Percentiles rank a stretch among this genome's conserved stretches.
Conservation (phyloP, 2,797 vertebrate genomes). For the Sebastes cheni region DNA sequence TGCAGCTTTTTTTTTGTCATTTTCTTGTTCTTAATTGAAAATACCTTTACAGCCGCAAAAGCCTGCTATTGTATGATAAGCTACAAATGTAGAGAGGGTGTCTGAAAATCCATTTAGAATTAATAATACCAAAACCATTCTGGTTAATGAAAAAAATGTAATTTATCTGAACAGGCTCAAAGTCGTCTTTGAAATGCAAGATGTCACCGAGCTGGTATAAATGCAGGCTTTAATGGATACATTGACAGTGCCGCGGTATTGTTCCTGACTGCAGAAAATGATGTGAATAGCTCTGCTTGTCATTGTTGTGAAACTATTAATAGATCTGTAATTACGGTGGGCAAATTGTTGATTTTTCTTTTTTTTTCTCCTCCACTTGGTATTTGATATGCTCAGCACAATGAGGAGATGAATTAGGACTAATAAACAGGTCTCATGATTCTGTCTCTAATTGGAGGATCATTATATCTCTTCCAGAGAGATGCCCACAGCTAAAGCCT, state of each 20-base stretch:
- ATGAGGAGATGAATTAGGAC: slow-evolving; percentile 82
- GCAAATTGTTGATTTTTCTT: slow-evolving; percentile 74
- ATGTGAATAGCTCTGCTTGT: slow-evolving; percentile 78
- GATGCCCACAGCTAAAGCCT: slow-evolving; percentile 79
- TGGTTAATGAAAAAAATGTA: slow-evolving; percentile 79
- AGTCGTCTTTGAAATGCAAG: slow-evolving; percentile 81
- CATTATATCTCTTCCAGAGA: slow-evolving; percentile 81
- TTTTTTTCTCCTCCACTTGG: slow-evolving; percentile 62
- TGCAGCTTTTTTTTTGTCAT: slow-evolving; percentile 13
- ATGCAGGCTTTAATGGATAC: slow-evolving; percentile 80
- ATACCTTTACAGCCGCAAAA: slow-evolving; percentile 67
- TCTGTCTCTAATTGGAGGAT: slow-evolving; percentile 83
- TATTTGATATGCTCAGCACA: slow-evolving; percentile 83
- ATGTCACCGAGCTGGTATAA: slow-evolving; percentile 80
- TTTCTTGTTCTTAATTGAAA: slow-evolving; percentile 64
- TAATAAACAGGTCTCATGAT: slow-evolving; percentile 84
- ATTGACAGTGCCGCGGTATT: slow-evolving; percentile 71
- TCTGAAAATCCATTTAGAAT: slow-evolving; percentile 80
- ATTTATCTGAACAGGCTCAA: slow-evolving; percentile 81
- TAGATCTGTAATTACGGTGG: slow-evolving; percentile 83
- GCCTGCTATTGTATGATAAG: slow-evolving; percentile 84
- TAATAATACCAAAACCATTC: slow-evolving; percentile 79
- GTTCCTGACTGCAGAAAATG: slow-evolving; percentile 80
- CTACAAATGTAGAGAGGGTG: slow-evolving; percentile 70
- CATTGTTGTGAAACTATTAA: slow-evolving; percentile 85